A percentile compares a stretch with the other conserved stretches of the same genome.
These are phyloP conservation scores for Pheosia gnoma DNA, from an alignment of 2,888 invertebrate genomes.

Conservation along the genomic window DNA sequence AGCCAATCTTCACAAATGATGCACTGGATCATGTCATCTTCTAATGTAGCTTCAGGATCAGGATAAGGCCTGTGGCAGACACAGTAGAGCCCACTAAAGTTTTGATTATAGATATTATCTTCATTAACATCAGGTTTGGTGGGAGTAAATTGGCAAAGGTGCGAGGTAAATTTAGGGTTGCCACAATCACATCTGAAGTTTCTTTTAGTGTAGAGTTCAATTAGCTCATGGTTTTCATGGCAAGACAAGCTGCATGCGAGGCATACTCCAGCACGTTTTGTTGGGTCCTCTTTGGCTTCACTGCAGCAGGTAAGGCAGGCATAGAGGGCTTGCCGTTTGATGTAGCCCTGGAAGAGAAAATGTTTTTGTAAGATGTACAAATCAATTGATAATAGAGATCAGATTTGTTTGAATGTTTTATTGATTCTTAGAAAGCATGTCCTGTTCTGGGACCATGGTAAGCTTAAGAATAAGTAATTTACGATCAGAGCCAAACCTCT, in stretches of 20 bases:
- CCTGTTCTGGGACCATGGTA: too few species aligned
- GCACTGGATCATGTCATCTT: slow-evolving; percentile 98
- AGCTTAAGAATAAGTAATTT: too few species aligned
- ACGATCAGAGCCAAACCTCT: too few species aligned
- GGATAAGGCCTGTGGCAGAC: slow-evolving; percentile 96
- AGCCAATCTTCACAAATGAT: slow-evolving; percentile 99
- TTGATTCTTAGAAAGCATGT: too few species aligned
- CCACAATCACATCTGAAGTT: slow-evolving; percentile 98
- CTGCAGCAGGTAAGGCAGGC: slow-evolving; percentile 96
- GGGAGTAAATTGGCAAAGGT: slow-evolving; percentile 87
- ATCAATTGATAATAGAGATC: too few species aligned
- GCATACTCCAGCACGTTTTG: slow-evolving; percentile 92
- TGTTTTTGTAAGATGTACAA: too few species aligned
- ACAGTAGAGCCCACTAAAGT: slow-evolving; percentile 97
- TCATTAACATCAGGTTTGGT: slow-evolving; percentile 87
- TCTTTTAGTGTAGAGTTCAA: slow-evolving; percentile 98
- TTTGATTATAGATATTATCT: slow-evolving; percentile 94
- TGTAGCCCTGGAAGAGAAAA: slow-evolving; percentile 89
- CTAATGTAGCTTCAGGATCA: slow-evolving; percentile 91
- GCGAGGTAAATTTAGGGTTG: slow-evolving; percentile 88
- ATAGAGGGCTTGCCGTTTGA: slow-evolving; percentile 96
- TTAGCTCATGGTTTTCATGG: slow-evolving; percentile 97
- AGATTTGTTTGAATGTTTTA: too few species aligned
- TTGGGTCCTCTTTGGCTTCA: slow-evolving; percentile 83
- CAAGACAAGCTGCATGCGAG: slow-evolving; percentile 97